phyloP scores from a whole-genome alignment of 53 echinoderm and acorn worm genomes.

The Arbacia lixula region DNA sequence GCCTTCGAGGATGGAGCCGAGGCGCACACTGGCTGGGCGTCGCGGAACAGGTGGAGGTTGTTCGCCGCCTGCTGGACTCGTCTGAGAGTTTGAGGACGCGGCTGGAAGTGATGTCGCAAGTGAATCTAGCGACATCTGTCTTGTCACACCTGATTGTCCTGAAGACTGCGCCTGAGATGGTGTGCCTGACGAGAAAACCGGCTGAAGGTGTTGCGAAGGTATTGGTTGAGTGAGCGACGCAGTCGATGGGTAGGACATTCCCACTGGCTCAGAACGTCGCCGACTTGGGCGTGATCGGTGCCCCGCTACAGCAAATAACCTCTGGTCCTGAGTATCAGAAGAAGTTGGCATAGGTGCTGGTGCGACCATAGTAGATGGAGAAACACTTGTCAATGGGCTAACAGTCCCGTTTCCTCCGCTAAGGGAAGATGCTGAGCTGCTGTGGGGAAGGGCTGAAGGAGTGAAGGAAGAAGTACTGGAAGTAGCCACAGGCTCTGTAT shows the following conservation, averaged over 20 bases:
- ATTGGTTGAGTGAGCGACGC: not conserved
- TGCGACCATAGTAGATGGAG: conserved; percentile 4
- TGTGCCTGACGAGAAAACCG: conserved; percentile 5
- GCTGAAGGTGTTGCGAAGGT: not conserved
- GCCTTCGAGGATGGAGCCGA: not conserved
- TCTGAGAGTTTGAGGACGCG: not conserved
- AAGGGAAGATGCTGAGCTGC: not conserved
- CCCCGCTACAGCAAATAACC: conserved; percentile 1
- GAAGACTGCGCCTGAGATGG: conserved; percentile 20
- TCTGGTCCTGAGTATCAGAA: not conserved
- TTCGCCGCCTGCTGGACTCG: conserved; percentile 9
- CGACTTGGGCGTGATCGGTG: conserved; percentile 8
- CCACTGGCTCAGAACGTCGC: conserved; percentile 31
- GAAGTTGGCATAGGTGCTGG: not conserved
- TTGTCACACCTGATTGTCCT: not conserved
- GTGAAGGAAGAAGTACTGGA: conserved; percentile 29
- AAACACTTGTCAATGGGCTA: conserved; percentile 34
- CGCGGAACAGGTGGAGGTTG: conserved; percentile 51
- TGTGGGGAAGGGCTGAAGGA: not conserved
- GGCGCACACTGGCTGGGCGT: conserved; percentile 16
- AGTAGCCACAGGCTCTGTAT: not conserved
- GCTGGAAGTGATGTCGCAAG: conserved; percentile 13
- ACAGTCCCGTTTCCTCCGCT: not conserved
- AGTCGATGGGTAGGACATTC: not conserved
- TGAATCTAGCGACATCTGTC: conserved; percentile 24